Percentiles rank a stretch among this genome's conserved stretches.
Evolutionary conservation across 2,797 vertebrate genomes (phyloP).

Genomic region (Anas flavirostris): DNA sequence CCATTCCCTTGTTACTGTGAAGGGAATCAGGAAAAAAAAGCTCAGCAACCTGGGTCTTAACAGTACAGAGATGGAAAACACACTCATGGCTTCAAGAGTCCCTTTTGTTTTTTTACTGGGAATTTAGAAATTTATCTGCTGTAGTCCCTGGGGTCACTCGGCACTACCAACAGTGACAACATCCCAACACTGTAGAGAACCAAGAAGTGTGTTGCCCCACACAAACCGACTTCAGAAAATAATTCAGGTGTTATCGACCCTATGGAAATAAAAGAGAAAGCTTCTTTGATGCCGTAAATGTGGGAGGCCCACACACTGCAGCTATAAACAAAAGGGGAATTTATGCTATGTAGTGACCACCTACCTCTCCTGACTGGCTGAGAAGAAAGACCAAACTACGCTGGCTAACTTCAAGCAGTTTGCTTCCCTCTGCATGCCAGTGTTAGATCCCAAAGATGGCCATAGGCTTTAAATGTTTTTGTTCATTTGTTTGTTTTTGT

Average conservation of each 20-base stretch:
- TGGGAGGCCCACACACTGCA: background rate
- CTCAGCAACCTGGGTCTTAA: background rate
- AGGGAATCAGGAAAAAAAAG: background rate
- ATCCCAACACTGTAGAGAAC: background rate
- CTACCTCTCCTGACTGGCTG: background rate
- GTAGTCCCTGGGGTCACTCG: background rate
- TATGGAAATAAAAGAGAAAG: background rate
- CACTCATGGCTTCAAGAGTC: accelerated
- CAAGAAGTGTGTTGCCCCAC: background rate
- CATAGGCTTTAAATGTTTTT: background rate
- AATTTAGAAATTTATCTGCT: background rate
- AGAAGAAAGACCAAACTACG: background rate
- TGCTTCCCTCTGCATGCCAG: background rate
- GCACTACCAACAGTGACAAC: background rate
- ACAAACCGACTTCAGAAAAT: background rate
- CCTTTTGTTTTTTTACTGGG: background rate
- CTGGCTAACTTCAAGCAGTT: background rate
- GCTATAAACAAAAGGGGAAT: background rate
- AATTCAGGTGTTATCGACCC: accelerated
- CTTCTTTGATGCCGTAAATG: background rate
- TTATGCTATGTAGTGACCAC: background rate
- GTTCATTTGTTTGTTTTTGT: background rate
- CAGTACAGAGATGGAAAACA: background rate
- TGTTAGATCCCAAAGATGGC: background rate
- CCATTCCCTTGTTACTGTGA: constrained; percentile 96